These are phyloP conservation scores for Sebastes taczanowskii DNA, from an alignment of 2,797 vertebrate genomes.

Conservation along the genomic window DNA sequence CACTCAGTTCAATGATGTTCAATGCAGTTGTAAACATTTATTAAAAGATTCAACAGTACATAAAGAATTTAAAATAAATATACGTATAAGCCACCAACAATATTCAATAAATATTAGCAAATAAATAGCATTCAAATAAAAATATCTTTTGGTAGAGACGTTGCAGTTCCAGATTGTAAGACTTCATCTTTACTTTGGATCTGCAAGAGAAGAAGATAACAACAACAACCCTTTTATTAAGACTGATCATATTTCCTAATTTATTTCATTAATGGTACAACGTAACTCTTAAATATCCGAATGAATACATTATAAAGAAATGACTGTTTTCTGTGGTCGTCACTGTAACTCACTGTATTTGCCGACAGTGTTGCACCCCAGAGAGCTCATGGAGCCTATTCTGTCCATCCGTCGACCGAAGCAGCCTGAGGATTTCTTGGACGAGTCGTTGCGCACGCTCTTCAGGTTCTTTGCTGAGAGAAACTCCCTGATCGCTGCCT, in stretches of 20 bases:
- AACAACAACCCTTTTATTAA: background rate
- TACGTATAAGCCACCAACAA: constrained; percentile 48
- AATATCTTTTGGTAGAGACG: constrained; percentile 54
- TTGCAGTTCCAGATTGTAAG: constrained; percentile 67
- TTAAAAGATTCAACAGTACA: constrained; percentile 66
- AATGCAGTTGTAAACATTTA: constrained; percentile 79
- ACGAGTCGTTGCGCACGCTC: constrained; percentile 67
- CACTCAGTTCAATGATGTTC: background rate
- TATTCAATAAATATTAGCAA: constrained; percentile 79
- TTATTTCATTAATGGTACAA: background rate
- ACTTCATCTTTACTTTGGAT: constrained; percentile 78
- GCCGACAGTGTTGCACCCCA: constrained; percentile 83
- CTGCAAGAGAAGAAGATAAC: constrained; percentile 67
- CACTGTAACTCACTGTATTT: constrained; percentile 73
- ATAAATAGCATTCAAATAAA: constrained; percentile 79
- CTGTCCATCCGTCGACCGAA: constrained; percentile 89
- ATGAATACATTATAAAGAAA: background rate
- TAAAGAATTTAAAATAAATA: constrained; percentile 67
- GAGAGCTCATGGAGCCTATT: constrained; percentile 87
- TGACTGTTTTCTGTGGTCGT: background rate
- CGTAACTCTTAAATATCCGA: background rate
- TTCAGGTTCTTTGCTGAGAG: constrained; percentile 76
- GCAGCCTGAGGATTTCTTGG: constrained; percentile 80
- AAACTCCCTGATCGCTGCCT: constrained; percentile 57
- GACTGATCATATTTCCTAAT: background rate